Percentiles rank a stretch among this genome's conserved stretches.
Evolutionary conservation across 2,113 vertebrate genomes (phyloP).

Genomic region (Zootoca vivipara): DNA sequence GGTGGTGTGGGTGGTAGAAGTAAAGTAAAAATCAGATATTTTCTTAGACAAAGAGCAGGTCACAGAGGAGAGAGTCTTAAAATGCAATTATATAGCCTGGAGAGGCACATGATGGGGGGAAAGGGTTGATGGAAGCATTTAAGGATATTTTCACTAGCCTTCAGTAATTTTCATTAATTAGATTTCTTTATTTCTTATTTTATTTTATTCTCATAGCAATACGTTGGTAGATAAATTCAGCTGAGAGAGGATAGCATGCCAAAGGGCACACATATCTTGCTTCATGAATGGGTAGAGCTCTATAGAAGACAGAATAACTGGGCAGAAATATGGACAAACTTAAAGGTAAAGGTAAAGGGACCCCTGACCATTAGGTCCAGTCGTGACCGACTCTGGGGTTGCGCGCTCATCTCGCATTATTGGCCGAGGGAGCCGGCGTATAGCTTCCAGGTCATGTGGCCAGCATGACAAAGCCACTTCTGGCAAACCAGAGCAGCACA

Average conservation of each 20-base stretch:
- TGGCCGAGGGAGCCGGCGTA: too few species aligned
- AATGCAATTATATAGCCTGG: background rate
- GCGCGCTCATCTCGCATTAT: too few species aligned
- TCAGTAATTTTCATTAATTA: slow-evolving; percentile 19
- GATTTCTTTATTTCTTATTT: slow-evolving; percentile 14
- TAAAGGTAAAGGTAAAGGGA: too few species aligned
- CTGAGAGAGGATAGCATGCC: background rate
- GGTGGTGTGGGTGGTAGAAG: background rate
- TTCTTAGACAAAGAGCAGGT: slow-evolving; percentile 14
- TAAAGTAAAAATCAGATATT: slow-evolving; percentile 20
- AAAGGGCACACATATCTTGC: background rate
- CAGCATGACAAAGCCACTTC: too few species aligned
- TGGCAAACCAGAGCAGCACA: too few species aligned
- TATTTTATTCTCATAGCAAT: slow-evolving; percentile 6
- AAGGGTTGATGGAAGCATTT: background rate
- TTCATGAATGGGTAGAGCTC: background rate
- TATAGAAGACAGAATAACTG: background rate
- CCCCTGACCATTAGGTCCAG: too few species aligned
- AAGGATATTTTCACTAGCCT: slow-evolving; percentile 19
- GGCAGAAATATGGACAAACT: background rate
- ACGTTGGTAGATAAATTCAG: background rate
- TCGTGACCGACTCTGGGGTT: too few species aligned
- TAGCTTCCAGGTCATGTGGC: too few species aligned
- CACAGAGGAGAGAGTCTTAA: background rate
- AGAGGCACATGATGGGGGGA: background rate